phyloP scores from a whole-genome alignment of 2,797 vertebrate genomes.

The Cynopterus sphinx region DNA sequence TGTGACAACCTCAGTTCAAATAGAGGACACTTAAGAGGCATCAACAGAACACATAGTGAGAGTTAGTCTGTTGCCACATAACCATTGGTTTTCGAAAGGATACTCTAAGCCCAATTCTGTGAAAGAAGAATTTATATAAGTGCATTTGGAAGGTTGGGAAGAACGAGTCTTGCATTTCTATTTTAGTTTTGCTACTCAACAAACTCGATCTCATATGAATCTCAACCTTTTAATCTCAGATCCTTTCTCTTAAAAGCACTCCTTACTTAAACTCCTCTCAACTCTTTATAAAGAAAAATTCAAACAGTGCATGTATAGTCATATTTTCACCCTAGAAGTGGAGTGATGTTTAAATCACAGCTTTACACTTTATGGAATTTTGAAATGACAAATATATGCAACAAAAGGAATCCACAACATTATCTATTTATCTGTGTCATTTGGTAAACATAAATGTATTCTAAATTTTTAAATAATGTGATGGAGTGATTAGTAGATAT shows the following conservation, averaged over 20 bases:
- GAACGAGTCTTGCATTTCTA: background rate
- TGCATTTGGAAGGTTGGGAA: background rate
- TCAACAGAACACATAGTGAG: background rate
- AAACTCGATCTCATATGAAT: background rate
- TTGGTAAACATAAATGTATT: background rate
- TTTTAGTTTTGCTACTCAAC: background rate
- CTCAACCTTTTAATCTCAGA: background rate
- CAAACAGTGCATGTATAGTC: background rate
- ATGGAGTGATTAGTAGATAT: background rate
- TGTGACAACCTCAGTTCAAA: constrained; percentile 28
- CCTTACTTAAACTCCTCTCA: background rate
- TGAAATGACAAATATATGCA: background rate
- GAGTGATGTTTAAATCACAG: background rate
- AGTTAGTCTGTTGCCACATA: background rate
- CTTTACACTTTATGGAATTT: background rate
- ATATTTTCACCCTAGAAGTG: background rate
- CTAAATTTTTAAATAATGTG: background rate
- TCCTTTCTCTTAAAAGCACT: background rate
- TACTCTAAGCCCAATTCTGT: background rate
- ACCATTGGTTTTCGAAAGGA: background rate
- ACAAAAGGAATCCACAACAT: background rate
- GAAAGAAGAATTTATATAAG: background rate
- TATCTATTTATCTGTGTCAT: background rate
- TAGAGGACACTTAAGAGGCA: constrained; percentile 12
- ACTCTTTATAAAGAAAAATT: background rate